phyloP scores from a whole-genome alignment of 2,888 invertebrate species.

The Leucophenga maculata region DNA sequence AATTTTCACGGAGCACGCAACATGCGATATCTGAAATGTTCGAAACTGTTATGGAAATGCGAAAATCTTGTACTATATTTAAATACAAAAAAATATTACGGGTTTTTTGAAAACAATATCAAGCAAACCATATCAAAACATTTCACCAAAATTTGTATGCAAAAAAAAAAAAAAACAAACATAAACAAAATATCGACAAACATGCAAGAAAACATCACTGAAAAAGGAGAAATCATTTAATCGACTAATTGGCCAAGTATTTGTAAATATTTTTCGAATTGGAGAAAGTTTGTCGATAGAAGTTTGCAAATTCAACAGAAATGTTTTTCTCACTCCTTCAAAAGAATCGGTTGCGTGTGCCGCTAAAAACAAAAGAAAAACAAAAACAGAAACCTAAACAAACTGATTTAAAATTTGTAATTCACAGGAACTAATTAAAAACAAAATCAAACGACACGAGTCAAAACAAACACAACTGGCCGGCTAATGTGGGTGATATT shows the following conservation, averaged over 20 bases:
- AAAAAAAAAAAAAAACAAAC: not conserved
- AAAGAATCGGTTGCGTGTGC: not conserved
- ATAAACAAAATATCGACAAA: not conserved
- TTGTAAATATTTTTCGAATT: slow-evolving; percentile 17
- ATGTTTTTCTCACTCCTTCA: slow-evolving; percentile 7
- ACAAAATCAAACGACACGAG: not conserved
- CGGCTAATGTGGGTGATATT: no score
- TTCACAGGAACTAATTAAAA: slow-evolving; percentile 11
- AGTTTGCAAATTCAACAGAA: not conserved
- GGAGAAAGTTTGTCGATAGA: not conserved
- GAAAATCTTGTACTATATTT: not conserved
- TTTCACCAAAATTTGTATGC: not conserved
- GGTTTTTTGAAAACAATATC: not conserved
- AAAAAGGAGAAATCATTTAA: not conserved
- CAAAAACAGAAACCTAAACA: slow-evolving; percentile 17
- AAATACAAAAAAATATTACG: slow-evolving; percentile 11
- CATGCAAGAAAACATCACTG: not conserved
- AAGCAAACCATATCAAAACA: not conserved
- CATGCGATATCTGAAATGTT: not conserved
- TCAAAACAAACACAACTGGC: not conserved
- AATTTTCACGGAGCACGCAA: not conserved
- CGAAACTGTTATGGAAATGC: slow-evolving; percentile 10
- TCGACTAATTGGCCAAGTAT: not conserved
- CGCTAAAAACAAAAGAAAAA: slow-evolving; percentile 10
- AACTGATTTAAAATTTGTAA: slow-evolving; percentile 3